Evolutionary conservation across 2,888 invertebrate species (phyloP), one percentile per base, ranked within the genome.

Genomic region (Chloroclystis v-ata): DNA sequence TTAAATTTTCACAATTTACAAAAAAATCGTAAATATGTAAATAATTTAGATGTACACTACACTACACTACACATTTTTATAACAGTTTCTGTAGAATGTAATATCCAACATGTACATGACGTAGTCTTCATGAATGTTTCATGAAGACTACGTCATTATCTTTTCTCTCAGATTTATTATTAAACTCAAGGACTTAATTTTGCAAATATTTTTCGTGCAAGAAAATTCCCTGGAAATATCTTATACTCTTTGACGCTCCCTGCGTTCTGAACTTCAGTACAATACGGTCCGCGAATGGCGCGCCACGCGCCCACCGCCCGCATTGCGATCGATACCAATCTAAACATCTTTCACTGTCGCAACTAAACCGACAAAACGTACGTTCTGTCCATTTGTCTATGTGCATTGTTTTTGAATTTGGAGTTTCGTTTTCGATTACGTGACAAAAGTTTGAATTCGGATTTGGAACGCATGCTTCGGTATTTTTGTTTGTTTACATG

Each of bases 211-310:
- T 14, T 14, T 33, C 32, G 1, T 2, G 9, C 9, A 26, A 32
- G 32, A 1, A 1, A 14, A 29, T 8, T 13, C 30, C 9, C 16
- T 6, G 14, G n/a, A 33, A n/a, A 2, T 43, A 40, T 32, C 38
- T 25, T 37, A 43, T 56, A 43, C 37, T 59, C 59, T 53, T 50
- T 53, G 40, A 16, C 53, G 42, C 25, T 69, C 24, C 56, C 54
- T 37, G 50, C 54, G 53, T 64, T 70, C 76, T 84, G 84, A 84
- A 77, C 78, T 64, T 70, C 76, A 84, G 84, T 84, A 77, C 78
- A 72, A 77, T 70, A 62, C 72, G 65, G 72, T 65, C 26, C 47
- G 56, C 54, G 52, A 30, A 13, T 48, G 50, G 50, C 39, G 56
- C 54, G 57, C 41, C 33, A 46, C 57, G 60, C 51, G 59, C 45